Evolutionary conservation across 2,888 invertebrate species (phyloP).

Genomic region (Unio delphinus): DNA sequence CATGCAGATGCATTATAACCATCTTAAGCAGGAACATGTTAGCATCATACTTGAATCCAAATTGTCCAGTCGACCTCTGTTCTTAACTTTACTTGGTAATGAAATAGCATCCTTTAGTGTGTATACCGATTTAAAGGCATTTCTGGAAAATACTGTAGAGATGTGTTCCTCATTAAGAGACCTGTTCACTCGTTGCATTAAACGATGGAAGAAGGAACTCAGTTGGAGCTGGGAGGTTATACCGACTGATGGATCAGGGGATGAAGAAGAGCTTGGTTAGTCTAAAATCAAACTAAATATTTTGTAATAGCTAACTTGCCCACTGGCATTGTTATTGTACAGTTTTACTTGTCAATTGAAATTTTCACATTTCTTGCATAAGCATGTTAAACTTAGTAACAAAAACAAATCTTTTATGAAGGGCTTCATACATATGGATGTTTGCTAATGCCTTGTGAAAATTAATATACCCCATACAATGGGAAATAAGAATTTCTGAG

Average conservation of each 20-base stretch:
- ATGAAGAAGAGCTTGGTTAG: too few species aligned
- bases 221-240: constrained; percentile 56
- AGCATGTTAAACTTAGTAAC: too few species aligned
- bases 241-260: constrained; percentile 24
- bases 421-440: too few species aligned
- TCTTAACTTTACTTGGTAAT: constrained; percentile 51
- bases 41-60: constrained; percentile 44
- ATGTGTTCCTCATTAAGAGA: constrained; percentile 56
- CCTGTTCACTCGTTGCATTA: constrained; percentile 55
- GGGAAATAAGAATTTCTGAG: too few species aligned
- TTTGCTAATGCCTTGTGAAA: too few species aligned
- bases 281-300: too few species aligned
- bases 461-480: too few species aligned
- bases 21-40: constrained; percentile 37
- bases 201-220: constrained; percentile 61
- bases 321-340: too few species aligned
- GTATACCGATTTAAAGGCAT: constrained; percentile 45
- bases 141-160: constrained; percentile 55
- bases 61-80: constrained; percentile 53
- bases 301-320: too few species aligned
- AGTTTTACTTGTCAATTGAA: too few species aligned
- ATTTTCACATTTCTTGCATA: too few species aligned
- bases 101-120: constrained; percentile 57
- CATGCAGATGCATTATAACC: constrained; percentile 44
- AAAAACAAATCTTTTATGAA: too few species aligned